Base-by-base conservation (phyloP, 2,888 invertebrate genomes). In the Tanypteryx hageni region DNA sequence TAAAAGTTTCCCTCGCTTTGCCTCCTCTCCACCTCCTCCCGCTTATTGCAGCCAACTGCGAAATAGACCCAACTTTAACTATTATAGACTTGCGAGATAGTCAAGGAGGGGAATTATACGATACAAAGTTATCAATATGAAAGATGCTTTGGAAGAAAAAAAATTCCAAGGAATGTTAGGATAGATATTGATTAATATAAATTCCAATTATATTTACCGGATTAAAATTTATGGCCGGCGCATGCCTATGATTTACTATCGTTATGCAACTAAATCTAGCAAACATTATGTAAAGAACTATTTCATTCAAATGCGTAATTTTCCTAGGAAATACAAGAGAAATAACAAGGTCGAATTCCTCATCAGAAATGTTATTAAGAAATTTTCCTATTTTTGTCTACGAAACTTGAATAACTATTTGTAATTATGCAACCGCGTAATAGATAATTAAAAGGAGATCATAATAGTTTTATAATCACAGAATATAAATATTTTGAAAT, bases 41-140 rank as follows among this genome's bases (percentile, higher is more conserved):
- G 56, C 83, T 83, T 57, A 83, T 83, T 83, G 56, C 83, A 56
- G 44, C 83, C 83, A 83, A 83, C 44, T 83, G 83, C 31, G 83
- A 83, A 83, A 83, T 83, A 83, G 83, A 44, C 44, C n/a, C 44
- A 57, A 83, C n/a, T 57, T 83, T 57, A 57, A 44, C 83, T 83
- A 83, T 57, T n/a, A 44, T 18, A 10, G 83, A 44, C 83, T 82
- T 44, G 13, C 82, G 82, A 82, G 82, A 44, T 16, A 8, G 82
- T 13, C 82, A 11, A 16, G 31, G 31, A 82, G 31, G 82, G 9
- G 31, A 16, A 8, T 16, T 82, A 27, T 82, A 82, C 31, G 82
- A 22, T 13, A 5, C 8, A 14, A 44, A 5, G 3, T 44, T 44
- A 44, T 44, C 44, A 44, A 1, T 3, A 44, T 1, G 44, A 5